Evolutionary conservation across 2,113 vertebrate species (phyloP).

Genomic region (Crotalus viridis): DNA sequence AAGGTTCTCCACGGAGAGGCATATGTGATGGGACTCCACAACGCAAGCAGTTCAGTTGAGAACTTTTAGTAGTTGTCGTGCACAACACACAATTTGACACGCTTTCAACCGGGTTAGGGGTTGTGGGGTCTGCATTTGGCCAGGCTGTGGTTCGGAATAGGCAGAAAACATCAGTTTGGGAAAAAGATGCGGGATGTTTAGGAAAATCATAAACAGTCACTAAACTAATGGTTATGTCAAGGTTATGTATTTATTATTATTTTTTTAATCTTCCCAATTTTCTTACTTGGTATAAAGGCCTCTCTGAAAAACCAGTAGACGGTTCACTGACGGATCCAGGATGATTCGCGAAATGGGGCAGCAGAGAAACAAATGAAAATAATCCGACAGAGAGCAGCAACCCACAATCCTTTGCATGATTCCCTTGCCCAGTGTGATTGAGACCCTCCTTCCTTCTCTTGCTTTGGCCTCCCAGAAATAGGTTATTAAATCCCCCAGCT

Average conservation of each 20-base stretch:
- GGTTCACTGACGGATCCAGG: neutral
- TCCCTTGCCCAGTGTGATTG: neutral
- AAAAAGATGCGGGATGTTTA: no score
- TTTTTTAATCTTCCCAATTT: neutral
- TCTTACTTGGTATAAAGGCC: neutral
- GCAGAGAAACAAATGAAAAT: neutral
- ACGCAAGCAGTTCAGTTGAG: no score
- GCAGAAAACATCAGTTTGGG: no score
- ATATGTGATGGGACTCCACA: neutral
- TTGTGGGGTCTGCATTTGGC: no score
- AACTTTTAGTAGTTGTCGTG: no score
- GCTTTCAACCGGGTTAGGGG: no score
- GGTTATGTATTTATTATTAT: no score
- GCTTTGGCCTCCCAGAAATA: neutral
- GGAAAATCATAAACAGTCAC: no score
- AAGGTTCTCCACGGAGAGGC: neutral
- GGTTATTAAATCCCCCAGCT: conserved; percentile 26
- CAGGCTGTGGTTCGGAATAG: no score
- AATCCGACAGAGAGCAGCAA: no score
- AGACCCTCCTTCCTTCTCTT: neutral
- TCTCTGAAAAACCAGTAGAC: neutral
- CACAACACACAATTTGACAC: no score
- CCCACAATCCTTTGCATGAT: neutral
- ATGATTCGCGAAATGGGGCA: neutral
- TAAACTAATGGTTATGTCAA: no score